These are phyloP conservation scores for Clarias pachynema DNA, from an alignment of 2,797 vertebrate genomes.

Conservation along the genomic window DNA sequence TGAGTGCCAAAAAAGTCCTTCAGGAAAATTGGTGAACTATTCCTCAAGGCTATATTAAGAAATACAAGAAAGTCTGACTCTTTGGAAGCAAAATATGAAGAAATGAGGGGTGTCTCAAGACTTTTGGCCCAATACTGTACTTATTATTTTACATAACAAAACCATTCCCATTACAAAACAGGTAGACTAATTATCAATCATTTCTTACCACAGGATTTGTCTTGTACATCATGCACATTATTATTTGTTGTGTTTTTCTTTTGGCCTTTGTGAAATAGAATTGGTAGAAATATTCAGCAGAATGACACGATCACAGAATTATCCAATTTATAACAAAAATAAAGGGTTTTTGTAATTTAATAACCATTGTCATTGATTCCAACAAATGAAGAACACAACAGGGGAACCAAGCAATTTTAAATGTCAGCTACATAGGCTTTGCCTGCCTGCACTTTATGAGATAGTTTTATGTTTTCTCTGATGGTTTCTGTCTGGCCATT, in stretches of 20 bases:
- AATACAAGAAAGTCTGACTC: no score
- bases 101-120: no score
- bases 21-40: no score
- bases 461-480: conserved; percentile 47
- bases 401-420: conserved; percentile 44
- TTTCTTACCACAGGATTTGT: background rate
- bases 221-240: background rate
- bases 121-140: no score
- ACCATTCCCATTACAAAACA: background rate
- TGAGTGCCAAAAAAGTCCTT: no score
- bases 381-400: conserved; percentile 37
- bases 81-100: no score
- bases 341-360: conserved; percentile 38
- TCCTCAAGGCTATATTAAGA: no score
- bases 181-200: background rate
- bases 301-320: conserved; percentile 15
- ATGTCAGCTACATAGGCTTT: conserved; percentile 53
- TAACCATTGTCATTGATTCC: conserved; percentile 33
- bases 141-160: conserved; percentile 1
- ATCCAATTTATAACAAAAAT: conserved; percentile 34
- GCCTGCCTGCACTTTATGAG: conserved; percentile 42
- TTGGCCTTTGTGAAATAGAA: background rate
- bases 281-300: conserved; percentile 16
- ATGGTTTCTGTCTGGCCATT: conserved; percentile 39
- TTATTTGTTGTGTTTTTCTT: background rate